Evolutionary conservation across 2,888 invertebrate species (phyloP), one percentile per base, ranked within the genome.

Genomic region (Syritta pipiens): DNA sequence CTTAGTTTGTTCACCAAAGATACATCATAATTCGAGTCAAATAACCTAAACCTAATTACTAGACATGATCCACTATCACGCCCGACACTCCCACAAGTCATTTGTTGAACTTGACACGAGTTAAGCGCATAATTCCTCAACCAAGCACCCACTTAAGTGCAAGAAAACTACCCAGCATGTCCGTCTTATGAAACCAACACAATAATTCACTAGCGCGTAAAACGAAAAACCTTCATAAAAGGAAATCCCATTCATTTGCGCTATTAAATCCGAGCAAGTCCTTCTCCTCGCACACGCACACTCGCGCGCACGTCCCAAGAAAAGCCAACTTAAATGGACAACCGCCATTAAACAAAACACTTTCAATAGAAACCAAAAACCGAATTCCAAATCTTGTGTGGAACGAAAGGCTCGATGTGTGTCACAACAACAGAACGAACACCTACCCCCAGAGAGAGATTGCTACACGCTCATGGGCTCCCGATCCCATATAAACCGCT

Each of bases 341-440:
- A 53, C 53, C 37, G 35, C 62, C 51, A 55, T 71, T 71, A 71
- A 71, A 62, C 22, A 62, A 46, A 71, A 62, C 71, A 62, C 53
- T 62, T 71, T 17, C 46, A 37, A 55, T 40, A 30, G 46, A 22
- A 42, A 20, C 19, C 14, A 22, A 59, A 59, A 49, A 42, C 51
- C 40, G 26, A 42, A 44, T 48, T 24, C 28, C 28, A 62, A 71
- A 71, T 71, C 71, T 55, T 51, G 68, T 57, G 59, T 60, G 35
- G 46, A 44, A 71, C 37, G 60, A 51, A 59, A 42, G 30, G 19
- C 32, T 42, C 30, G 12, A 44, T 68, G 30, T 68, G 6, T 59
- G 68, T 65, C 55, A 65, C 44, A n/a, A n/a, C n/a, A n/a, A n/a
- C n/a, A n/a, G n/a, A n/a, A n/a, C n/a, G n/a, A n/a, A n/a, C n/a